Conservation (phyloP, 2,797 vertebrate genomes). For the Darevskia mixta region DNA sequence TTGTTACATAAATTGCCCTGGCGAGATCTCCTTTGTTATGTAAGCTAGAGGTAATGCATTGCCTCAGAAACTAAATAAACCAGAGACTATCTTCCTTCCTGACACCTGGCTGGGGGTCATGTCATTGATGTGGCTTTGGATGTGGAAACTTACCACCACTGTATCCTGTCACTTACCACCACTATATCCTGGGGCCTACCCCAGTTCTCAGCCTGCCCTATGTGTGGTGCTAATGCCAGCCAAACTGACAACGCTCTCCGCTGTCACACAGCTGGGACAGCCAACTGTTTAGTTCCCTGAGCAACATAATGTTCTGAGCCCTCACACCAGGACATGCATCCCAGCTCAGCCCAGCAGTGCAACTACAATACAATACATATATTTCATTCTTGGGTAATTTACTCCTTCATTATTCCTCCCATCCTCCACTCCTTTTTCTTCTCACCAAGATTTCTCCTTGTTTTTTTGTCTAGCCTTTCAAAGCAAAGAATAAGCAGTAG, state of each 20-base stretch:
- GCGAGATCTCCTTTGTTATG: not conserved
- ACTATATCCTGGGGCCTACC: not conserved
- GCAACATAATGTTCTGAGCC: not conserved
- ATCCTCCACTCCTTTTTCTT: not conserved
- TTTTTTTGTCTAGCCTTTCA: not conserved
- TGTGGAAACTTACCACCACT: too few relatives aligned
- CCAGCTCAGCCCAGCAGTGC: not conserved
- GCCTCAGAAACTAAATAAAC: not conserved
- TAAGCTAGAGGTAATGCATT: not conserved
- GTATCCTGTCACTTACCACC: not conserved
- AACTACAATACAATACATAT: not conserved
- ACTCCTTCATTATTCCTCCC: not conserved
- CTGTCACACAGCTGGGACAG: too few relatives aligned
- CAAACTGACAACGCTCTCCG: not conserved
- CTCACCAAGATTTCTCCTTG: not conserved
- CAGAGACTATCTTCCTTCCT: not conserved
- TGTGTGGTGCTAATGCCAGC: not conserved
- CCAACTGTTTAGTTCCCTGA: not conserved
- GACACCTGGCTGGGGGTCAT: not conserved
- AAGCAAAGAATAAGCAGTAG: conserved; percentile 9
- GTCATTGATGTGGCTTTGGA: not conserved
- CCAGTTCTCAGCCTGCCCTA: not conserved
- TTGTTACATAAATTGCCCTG: not conserved
- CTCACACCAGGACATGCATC: not conserved
- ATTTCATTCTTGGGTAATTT: not conserved